Percentiles rank a stretch among this genome's conserved stretches.
Evolutionary conservation across 2,797 vertebrate species (phyloP).

Genomic region (Orestias chungarensis): DNA sequence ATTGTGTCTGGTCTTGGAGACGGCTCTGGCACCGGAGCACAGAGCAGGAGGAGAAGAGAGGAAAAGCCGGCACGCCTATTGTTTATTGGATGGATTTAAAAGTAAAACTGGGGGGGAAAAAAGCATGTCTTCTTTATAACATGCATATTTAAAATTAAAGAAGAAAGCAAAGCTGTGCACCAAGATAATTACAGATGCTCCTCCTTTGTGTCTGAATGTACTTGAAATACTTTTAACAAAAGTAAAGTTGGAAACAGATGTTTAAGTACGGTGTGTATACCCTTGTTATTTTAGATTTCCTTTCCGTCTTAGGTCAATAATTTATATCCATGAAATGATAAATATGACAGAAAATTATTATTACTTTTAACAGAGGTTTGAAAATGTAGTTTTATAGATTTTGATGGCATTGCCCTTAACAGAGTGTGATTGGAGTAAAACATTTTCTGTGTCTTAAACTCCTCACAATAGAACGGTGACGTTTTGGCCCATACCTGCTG

Average conservation of each 20-base stretch:
- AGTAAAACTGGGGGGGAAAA: constrained; percentile 47
- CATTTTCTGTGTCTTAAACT: background rate
- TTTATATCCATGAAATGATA: background rate
- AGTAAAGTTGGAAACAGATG: background rate
- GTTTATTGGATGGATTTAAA: constrained; percentile 73
- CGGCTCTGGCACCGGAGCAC: constrained; percentile 43
- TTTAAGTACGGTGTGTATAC: background rate
- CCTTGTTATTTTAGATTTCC: background rate
- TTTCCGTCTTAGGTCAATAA: background rate
- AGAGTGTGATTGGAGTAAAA: background rate
- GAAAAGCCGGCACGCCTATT: constrained; percentile 37
- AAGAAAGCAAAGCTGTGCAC: constrained; percentile 37
- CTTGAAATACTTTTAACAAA: background rate
- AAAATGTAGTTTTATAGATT: background rate
- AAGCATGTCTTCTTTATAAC: constrained; percentile 32
- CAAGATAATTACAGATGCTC: constrained; percentile 14
- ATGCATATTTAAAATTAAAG: constrained; percentile 26
- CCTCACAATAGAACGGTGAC: background rate
- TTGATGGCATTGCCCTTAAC: background rate
- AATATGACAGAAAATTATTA: background rate
- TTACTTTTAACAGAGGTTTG: background rate
- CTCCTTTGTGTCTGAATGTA: constrained; percentile 29
- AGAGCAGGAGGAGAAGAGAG: constrained; percentile 39
- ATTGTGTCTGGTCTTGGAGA: constrained; percentile 66
- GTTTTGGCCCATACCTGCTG: too few relatives aligned